phyloP scores from a whole-genome alignment of 2,888 invertebrate species.

The Tillus elongatus region DNA sequence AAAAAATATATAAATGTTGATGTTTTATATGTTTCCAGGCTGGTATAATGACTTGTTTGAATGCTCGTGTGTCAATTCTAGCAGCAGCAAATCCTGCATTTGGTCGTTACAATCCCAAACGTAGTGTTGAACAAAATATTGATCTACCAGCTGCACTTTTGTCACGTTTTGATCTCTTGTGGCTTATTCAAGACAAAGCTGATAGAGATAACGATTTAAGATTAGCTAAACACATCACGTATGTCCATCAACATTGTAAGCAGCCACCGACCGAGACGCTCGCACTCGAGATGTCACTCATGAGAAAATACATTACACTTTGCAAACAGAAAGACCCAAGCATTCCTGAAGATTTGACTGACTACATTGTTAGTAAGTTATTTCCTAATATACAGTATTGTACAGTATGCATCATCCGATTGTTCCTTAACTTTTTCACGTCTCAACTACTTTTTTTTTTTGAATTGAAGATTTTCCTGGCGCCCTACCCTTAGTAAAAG shows the following conservation, averaged over 20 bases:
- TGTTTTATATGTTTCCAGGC: no score
- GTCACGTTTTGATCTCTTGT: conserved; percentile 91
- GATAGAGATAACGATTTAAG: conserved; percentile 65
- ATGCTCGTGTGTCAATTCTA: conserved; percentile 93
- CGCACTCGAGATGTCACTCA: conserved; percentile 83
- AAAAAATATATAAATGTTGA: no score
- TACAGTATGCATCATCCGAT: no score
- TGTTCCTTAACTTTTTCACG: background rate
- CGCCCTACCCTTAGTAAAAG: no score
- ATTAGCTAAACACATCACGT: conserved; percentile 94
- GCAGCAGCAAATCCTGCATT: conserved; percentile 99
- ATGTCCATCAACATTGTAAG: conserved; percentile 85
- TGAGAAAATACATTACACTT: conserved; percentile 85
- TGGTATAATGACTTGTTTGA: conserved; percentile 96
- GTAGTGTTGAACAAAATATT: conserved; percentile 93
- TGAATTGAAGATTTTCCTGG: background rate
- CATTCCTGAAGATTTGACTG: conserved; percentile 79
- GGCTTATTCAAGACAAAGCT: conserved; percentile 83
- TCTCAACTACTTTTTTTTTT: background rate
- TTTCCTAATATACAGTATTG: no score
- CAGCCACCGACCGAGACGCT: conserved; percentile 73
- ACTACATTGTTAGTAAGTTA: conserved; percentile 69
- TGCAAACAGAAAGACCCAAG: conserved; percentile 83
- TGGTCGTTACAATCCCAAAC: conserved; percentile 93
- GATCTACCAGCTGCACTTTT: conserved; percentile 94